These are phyloP conservation scores for Alitta virens DNA, from an alignment of 2,888 invertebrate species.

Conservation along the genomic window DNA sequence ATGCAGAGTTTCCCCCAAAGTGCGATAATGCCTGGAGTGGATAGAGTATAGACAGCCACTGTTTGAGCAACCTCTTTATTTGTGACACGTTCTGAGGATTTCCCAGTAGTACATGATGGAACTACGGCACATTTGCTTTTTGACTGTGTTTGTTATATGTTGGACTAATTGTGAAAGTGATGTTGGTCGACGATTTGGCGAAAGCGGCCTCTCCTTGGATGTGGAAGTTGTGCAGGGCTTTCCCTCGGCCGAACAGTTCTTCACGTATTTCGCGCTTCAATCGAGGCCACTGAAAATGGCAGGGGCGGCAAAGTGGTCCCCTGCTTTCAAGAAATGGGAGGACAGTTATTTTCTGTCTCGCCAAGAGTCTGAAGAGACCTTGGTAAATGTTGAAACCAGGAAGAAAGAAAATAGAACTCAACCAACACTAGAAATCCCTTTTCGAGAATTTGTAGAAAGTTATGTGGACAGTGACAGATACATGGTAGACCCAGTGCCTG, in stretches of 20 bases:
- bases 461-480: conserved; percentile 48
- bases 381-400: conserved; percentile 43
- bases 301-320: conserved; percentile 40
- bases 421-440: conserved; percentile 36
- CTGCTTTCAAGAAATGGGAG: conserved; percentile 45
- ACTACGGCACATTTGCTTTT: too few species aligned
- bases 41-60: too few species aligned
- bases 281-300: conserved; percentile 44
- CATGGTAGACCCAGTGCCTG: conserved; percentile 51
- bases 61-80: too few species aligned
- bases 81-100: too few species aligned
- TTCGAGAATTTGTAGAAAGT: conserved; percentile 43
- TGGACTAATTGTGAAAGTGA: too few species aligned
- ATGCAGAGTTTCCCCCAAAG: too few species aligned
- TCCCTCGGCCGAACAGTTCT: conserved; percentile 40
- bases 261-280: conserved; percentile 37
- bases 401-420: conserved; percentile 51
- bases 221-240: conserved; percentile 43
- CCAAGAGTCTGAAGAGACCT: conserved; percentile 32
- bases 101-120: too few species aligned
- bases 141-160: background rate
- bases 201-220: conserved; percentile 31
- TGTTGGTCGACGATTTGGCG: conserved; percentile 35
- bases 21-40: too few species aligned
- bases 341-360: conserved; percentile 47